Percentiles rank a stretch among this genome's conserved stretches.
Conservation (phyloP, 2,797 vertebrate species). For the Tiaroga cobitis region DNA sequence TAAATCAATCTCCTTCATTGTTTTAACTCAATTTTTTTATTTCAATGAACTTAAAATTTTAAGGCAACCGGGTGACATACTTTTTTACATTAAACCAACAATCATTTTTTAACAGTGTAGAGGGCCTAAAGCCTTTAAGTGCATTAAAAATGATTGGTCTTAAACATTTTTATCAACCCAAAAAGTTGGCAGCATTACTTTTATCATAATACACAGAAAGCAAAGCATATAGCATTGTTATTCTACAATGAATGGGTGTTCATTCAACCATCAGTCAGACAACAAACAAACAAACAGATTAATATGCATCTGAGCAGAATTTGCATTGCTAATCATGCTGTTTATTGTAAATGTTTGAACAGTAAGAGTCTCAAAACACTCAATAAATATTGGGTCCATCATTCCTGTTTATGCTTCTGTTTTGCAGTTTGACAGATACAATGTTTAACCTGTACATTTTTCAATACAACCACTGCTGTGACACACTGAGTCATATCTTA, state of each 20-base stretch:
- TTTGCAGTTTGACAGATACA: background rate
- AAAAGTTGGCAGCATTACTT: background rate
- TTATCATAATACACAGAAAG: background rate
- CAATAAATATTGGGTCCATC: slow-evolving; percentile 1
- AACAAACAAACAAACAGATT: slow-evolving; percentile 11
- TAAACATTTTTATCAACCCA: background rate
- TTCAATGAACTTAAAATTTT: too few species aligned
- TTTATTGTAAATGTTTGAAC: slow-evolving; percentile 18
- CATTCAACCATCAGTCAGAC: background rate
- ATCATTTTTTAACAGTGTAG: too few species aligned
- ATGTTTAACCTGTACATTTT: slow-evolving; percentile 28
- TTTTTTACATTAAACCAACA: too few species aligned
- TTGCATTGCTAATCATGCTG: background rate
- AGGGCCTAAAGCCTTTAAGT: too few species aligned
- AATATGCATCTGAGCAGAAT: background rate
- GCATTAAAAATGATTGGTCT: background rate
- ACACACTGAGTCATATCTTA: background rate
- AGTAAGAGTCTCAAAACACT: background rate
- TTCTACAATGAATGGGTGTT: background rate
- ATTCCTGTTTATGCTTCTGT: background rate
- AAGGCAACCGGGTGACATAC: too few species aligned
- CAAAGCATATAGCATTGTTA: too few species aligned
- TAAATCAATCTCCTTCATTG: too few species aligned
- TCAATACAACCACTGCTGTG: background rate
- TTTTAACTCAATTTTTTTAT: too few species aligned